A percentile compares a stretch with the other conserved stretches of the same genome.
These are phyloP conservation scores for Hanleya hanleyi DNA, from an alignment of 2,888 invertebrate species.

Conservation along the genomic window DNA sequence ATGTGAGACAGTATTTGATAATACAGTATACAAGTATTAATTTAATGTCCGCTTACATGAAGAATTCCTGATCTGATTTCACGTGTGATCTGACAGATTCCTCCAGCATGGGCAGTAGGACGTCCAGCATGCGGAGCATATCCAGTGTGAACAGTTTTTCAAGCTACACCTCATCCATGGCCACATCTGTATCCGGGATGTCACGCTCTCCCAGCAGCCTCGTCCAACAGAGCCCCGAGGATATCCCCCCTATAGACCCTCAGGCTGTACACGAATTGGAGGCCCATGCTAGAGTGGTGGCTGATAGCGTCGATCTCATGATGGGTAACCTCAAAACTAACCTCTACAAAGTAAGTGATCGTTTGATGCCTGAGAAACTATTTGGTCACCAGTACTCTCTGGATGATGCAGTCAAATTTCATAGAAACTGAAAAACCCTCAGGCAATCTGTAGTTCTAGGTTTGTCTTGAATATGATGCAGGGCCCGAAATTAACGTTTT, in stretches of 20 bases:
- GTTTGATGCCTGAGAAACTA: too few species aligned
- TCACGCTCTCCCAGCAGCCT: constrained; percentile 66
- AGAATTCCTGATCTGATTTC: too few species aligned
- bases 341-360: constrained; percentile 83
- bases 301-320: constrained; percentile 91
- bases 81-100: too few species aligned
- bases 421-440: too few species aligned
- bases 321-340: constrained; percentile 92
- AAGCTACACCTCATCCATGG: constrained; percentile 59
- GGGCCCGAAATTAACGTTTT: too few species aligned
- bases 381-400: too few species aligned
- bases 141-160: constrained; percentile 52
- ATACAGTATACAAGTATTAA: too few species aligned
- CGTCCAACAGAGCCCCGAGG: constrained; percentile 67
- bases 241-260: constrained; percentile 78
- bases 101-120: constrained; percentile 55
- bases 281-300: constrained; percentile 90
- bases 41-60: too few species aligned
- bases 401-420: too few species aligned
- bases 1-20: too few species aligned
- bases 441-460: too few species aligned
- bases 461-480: too few species aligned
- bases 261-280: constrained; percentile 91
- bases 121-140: constrained; percentile 64
- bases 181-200: constrained; percentile 56